Base-by-base conservation (phyloP, 2,797 vertebrate genomes). In the Triplophysa bombifrons region DNA sequence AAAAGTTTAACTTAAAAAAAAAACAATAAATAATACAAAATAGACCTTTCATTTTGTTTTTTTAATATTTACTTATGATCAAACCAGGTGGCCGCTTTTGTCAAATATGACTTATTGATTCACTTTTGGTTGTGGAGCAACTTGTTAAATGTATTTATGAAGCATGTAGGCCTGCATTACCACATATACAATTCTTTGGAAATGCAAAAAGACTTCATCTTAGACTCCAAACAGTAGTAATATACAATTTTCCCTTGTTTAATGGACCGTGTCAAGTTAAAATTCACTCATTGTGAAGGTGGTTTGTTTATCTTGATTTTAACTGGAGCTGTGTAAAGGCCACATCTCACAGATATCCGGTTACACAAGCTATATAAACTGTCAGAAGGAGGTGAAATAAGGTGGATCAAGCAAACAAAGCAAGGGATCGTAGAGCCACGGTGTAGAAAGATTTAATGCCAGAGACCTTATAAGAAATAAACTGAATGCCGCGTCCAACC, bases 311-410 rank as follows among this genome's bases (percentile, higher is more conserved):
- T 48, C 19, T 16, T 74, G n/a, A 55, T 55, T 65, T 16, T 25
- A 4, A 19, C 25, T 9, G 38, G 20, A 46, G 7, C 53, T 9
- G 22, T 46, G 16, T 58, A 30, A 51, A 10, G 58, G 7, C 22
- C 55, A 44, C 20, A 25, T 12, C 4, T 9, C 13, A 17, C 2
- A 4, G 14, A 55, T 75, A 34, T 30, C 44, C 19, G 44, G 19
- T 34, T 60, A 60, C 67, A 68, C 56, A 55, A 30, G 22, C 38
- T 58, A 46, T 0, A 9, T 6, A 38, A 41, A 12, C 53, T 70
- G 56, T 19, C 7, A 61, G 46, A 63, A 74, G 20, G 53, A 27
- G 46, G 66, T 71, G 14, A 25, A 70, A 25, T 50, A 51, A 51
- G 55, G 55, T 19, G 44, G 27, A 20, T 60, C 53, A 14, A 46